A percentile compares a stretch with the other conserved stretches of the same genome.
Conservation (phyloP, 2,888 invertebrate species). For the Chaetoderma sp. region DNA sequence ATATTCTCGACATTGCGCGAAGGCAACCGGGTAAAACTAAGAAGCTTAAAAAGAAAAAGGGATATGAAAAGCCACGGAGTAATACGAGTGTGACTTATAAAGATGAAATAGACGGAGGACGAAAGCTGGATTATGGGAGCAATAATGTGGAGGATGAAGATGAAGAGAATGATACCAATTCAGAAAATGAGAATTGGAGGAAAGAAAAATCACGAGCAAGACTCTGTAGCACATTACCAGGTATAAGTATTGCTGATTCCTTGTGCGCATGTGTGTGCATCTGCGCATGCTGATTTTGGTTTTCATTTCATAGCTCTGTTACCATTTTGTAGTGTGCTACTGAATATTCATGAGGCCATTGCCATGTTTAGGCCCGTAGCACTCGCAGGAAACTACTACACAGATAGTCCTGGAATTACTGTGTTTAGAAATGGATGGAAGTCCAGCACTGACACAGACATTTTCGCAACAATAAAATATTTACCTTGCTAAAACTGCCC, state of each 20-base stretch:
- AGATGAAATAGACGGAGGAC: no score
- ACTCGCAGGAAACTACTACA: no score
- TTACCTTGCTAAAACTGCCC: no score
- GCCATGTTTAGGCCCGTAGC: no score
- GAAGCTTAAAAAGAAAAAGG: not conserved
- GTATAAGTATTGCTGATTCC: not conserved
- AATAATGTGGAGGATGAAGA: not conserved
- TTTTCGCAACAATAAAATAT: no score
- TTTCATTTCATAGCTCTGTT: no score
- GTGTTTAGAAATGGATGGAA: no score
- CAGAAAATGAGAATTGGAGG: not conserved
- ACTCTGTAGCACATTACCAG: not conserved
- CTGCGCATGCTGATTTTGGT: not conserved
- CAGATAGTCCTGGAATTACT: no score
- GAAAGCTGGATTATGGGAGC: not conserved
- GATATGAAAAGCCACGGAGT: conserved; percentile 2
- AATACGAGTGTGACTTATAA: conserved; percentile 11
- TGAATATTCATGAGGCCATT: no score
- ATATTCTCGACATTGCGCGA: not conserved
- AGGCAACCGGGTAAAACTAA: not conserved
- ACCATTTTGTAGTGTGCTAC: no score
- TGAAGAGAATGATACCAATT: conserved; percentile 19
- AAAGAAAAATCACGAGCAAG: not conserved
- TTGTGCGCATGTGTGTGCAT: not conserved
- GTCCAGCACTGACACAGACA: no score